These are phyloP conservation scores for Drosophila hydei DNA, from an alignment of 1,140 invertebrate species.

Conservation along the genomic window DNA sequence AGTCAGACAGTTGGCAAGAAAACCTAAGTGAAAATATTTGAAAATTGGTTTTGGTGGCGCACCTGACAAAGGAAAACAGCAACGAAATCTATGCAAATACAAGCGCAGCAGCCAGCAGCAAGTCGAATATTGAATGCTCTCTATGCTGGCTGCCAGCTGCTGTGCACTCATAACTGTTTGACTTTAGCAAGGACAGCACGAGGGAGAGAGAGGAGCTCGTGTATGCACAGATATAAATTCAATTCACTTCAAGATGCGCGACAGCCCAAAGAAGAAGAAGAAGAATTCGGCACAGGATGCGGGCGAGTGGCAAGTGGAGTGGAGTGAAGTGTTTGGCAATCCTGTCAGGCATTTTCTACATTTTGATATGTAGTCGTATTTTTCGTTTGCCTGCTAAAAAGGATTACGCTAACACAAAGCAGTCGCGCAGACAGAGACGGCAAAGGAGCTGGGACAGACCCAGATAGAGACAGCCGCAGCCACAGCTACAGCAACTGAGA, in stretches of 20 bases:
- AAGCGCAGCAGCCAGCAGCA: not conserved
- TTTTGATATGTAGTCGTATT: conserved; percentile 66
- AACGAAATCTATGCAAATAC: conserved; percentile 46
- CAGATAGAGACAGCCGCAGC: conserved; percentile 10
- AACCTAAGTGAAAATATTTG: conserved; percentile 82
- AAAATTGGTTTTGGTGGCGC: conserved; percentile 81
- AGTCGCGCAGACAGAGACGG: conserved; percentile 50
- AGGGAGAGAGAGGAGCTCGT: conserved; percentile 28
- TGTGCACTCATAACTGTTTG: conserved; percentile 26
- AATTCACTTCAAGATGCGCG: conserved; percentile 69
- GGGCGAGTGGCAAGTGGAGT: not conserved
- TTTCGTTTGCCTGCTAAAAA: conserved; percentile 67
- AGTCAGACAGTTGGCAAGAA: conserved; percentile 29
- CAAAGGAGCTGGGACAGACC: conserved; percentile 32
- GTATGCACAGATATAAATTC: conserved; percentile 65
- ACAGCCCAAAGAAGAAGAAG: conserved; percentile 50
- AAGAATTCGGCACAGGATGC: conserved; percentile 38
- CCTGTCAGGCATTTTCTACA: conserved; percentile 76
- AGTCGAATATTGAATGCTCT: conserved; percentile 47
- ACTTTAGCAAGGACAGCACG: conserved; percentile 28
- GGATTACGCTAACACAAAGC: conserved; percentile 76
- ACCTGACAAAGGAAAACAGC: conserved; percentile 79
- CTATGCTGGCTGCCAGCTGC: not conserved
- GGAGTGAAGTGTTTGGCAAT: conserved; percentile 41
- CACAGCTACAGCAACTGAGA: not conserved